Evolutionary conservation across 2,113 vertebrate genomes (phyloP).

Genomic region (Aleadryas rufinucha): DNA sequence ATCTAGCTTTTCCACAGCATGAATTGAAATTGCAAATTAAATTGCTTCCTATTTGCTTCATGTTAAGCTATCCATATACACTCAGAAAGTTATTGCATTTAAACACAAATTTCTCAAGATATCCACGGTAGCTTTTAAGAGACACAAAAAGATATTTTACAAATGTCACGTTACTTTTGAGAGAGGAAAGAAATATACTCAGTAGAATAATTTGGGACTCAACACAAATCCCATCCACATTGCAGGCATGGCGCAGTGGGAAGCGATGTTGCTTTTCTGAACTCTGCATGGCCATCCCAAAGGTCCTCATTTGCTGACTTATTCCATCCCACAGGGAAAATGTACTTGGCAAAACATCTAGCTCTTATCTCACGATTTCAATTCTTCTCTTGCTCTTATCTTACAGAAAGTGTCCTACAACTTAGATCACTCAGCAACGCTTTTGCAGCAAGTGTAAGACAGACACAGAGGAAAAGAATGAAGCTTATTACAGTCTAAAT

Average conservation of each 20-base stretch:
- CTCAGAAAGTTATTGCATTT: neutral
- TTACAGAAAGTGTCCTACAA: neutral
- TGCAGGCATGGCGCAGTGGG: fast-evolving
- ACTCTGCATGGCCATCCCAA: neutral
- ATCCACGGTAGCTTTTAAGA: neutral
- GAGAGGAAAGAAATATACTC: neutral
- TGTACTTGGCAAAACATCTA: neutral
- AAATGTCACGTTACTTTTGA: neutral
- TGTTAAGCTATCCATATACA: neutral
- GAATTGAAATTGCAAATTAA: neutral
- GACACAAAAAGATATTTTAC: neutral
- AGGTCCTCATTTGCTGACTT: neutral
- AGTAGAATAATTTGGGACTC: neutral
- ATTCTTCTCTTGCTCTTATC: neutral
- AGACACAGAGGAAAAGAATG: neutral
- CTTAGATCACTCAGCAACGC: neutral
- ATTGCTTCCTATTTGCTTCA: neutral
- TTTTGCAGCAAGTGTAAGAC: neutral
- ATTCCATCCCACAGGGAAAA: neutral
- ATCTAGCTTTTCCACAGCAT: neutral
- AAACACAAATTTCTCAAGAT: neutral
- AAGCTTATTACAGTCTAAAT: neutral
- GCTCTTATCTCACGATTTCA: neutral
- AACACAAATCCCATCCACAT: too few relatives aligned
- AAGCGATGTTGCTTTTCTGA: fast-evolving